Base-by-base conservation (phyloP, 2,888 invertebrate genomes). In the Venustoraphidia nigricollis region DNA sequence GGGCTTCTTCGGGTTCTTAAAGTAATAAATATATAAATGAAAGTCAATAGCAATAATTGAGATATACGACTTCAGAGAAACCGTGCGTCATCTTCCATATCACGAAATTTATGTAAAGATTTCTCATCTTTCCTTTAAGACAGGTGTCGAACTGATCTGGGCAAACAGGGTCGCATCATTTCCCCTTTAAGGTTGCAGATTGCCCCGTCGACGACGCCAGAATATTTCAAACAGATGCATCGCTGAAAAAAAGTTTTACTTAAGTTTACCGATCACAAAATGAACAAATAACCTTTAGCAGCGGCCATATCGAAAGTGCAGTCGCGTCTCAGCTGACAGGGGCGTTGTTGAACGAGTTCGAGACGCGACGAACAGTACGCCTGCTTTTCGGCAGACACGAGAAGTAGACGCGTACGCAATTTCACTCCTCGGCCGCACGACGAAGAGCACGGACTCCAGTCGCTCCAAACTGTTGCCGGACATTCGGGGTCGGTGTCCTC, bases 391-490 rank as follows among this genome's bases (percentile, higher is more conserved):
- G 81, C 76, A 43, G 81, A 78, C 45, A 84, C 79, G 50, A 81
- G 61, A 13, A 81, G 60, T 53, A 89, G 70, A 6, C 93, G 75
- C 37, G 84, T 85, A 47, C 90, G 76, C 49, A 79, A 66, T 51
- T 75, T 72, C 11, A 84, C 77, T 1, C 94, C 94, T 60, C 78
- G 77, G 0, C 92, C 94, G 62, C 94, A 95, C 8, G 87, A 79
- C 0, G 84, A 87, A 45, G 87, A 84, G 68, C 94, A 95, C 0
- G 92, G 85, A 48, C 90, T 88, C 93, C 93, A 95, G 55, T 85
- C 83, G 49, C 87, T 81, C 94, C 94, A 95, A 45, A 79, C 79
- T 0, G 85, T 84, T n/a, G 88, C 82, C 50, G 88, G 84, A 57
- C 86, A 86, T 56, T 69, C 52, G 1, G 80, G 76, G 68, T 81